Conservation (phyloP, 1,140 invertebrate species). For the Dolichoris vasculosae region DNA sequence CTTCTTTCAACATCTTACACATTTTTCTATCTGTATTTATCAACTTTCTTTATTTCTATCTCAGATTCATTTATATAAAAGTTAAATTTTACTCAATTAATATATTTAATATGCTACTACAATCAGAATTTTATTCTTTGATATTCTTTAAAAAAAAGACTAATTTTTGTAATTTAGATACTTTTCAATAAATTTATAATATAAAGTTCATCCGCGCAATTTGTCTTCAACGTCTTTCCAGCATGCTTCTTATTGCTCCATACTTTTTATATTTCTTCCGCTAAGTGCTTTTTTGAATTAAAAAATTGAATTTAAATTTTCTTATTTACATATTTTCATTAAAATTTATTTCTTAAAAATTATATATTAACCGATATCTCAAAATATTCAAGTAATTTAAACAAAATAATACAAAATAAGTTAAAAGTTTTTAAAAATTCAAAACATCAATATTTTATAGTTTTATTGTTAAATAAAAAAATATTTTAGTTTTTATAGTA, state of each 20-base stretch:
- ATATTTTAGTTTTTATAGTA: too few species aligned
- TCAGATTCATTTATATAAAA: neutral
- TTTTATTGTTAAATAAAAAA: too few species aligned
- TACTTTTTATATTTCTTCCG: neutral
- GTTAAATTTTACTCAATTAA: neutral
- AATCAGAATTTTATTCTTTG: neutral
- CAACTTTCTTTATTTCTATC: neutral
- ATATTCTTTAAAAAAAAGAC: neutral
- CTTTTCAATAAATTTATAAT: neutral
- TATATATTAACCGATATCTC: neutral
- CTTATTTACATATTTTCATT: neutral
- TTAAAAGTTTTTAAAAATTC: neutral
- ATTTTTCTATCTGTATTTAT: constrained; percentile 6
- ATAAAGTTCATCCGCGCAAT: constrained; percentile 7
- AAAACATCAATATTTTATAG: too few species aligned
- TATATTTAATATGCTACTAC: neutral
- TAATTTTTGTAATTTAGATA: neutral
- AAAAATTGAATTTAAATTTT: neutral
- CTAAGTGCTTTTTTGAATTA: neutral
- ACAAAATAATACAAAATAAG: neutral
- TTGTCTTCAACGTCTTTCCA: neutral
- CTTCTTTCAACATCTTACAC: neutral
- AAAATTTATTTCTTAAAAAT: constrained; percentile 26
- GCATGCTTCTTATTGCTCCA: neutral
- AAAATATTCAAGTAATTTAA: neutral